Evolutionary conservation across 2,113 vertebrate genomes (phyloP).

Genomic region (Sphaerodactylus townsendi): DNA sequence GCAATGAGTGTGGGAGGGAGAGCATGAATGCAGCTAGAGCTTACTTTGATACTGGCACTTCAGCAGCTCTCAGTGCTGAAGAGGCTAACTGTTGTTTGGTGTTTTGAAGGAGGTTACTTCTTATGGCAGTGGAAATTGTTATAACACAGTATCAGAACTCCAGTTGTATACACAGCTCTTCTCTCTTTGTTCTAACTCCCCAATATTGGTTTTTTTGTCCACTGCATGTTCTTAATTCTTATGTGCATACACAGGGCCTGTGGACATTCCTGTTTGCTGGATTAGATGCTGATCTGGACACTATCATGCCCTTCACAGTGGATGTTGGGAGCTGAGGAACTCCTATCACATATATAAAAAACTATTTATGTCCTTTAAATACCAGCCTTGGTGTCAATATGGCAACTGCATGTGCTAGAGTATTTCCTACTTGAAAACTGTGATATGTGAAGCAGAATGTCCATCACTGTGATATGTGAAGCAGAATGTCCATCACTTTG

Average conservation of each 20-base stretch:
- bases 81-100: not conserved
- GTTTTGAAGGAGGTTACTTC: not conserved
- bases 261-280: not conserved
- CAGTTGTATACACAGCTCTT: not conserved
- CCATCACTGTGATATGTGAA: not conserved
- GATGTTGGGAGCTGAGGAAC: not conserved
- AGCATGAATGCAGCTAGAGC: not conserved
- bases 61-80: not conserved
- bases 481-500: not conserved
- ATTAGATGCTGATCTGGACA: not conserved
- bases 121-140: not conserved
- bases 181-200: not conserved
- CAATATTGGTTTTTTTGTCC: not conserved
- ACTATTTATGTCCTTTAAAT: not conserved
- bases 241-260: not conserved
- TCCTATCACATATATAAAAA: not conserved
- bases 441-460: not conserved
- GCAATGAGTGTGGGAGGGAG: not conserved
- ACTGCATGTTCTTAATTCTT: not conserved
- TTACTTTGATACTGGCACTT: not conserved
- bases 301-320: not conserved
- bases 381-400: not conserved
- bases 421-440: not conserved
- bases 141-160: not conserved
- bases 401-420: not conserved